Evolutionary conservation across 2,113 vertebrate genomes (phyloP).

Genomic region (Gorilla gorilla): DNA sequence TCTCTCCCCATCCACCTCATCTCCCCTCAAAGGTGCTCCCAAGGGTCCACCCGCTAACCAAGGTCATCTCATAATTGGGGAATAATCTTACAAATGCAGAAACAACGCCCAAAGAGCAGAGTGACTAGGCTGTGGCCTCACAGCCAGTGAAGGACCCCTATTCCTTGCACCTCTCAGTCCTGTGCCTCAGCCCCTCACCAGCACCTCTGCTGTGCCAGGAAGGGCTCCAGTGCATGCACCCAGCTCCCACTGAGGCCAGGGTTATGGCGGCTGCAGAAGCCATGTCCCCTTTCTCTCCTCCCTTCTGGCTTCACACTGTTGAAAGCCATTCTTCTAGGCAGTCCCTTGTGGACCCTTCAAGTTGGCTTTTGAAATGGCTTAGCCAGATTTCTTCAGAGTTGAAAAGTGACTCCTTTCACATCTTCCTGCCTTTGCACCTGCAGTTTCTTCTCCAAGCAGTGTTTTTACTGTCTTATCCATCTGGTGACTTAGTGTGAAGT

Average conservation of each 20-base stretch:
- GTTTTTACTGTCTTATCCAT: not conserved
- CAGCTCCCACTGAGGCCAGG: not conserved
- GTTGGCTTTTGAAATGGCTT: not conserved
- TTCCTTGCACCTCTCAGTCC: not conserved
- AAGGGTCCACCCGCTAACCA: not conserved
- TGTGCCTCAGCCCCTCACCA: rapidly evolving
- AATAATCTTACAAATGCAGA: not conserved
- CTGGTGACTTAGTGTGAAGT: not conserved
- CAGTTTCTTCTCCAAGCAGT: not conserved
- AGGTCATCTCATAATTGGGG: too few relatives aligned
- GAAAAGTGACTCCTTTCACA: not conserved
- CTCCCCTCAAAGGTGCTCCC: not conserved
- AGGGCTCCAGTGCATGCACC: not conserved
- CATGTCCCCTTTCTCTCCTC: not conserved
- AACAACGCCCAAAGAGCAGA: not conserved
- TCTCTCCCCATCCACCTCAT: not conserved
- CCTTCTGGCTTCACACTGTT: not conserved
- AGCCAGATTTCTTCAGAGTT: not conserved
- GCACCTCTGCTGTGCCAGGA: not conserved
- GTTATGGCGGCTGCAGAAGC: too few relatives aligned
- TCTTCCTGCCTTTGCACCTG: not conserved
- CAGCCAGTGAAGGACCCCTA: not conserved
- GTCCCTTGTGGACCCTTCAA: not conserved
- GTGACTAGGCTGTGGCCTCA: rapidly evolving
- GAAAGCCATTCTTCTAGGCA: not conserved